Percentiles rank a stretch among this genome's conserved stretches.
These are phyloP conservation scores for Eulemur rufifrons DNA, from an alignment of 2,113 vertebrate genomes.

Conservation along the genomic window DNA sequence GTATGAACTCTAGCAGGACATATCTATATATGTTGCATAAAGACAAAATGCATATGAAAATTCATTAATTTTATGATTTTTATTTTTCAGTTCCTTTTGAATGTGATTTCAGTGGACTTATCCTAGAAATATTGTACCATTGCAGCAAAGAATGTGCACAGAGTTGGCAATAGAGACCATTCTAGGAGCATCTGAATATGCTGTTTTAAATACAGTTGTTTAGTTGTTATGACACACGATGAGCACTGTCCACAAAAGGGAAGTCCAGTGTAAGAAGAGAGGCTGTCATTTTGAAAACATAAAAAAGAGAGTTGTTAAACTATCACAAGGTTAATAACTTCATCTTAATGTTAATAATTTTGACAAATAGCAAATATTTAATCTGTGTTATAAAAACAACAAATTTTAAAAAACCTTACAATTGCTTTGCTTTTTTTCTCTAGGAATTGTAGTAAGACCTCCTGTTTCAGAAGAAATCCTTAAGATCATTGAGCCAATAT, in stretches of 20 bases:
- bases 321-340: constrained; percentile 88
- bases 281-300: constrained; percentile 86
- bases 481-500: constrained; percentile 78
- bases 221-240: constrained; percentile 84
- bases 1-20: background rate
- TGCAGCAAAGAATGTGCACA: background rate
- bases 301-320: constrained; percentile 91
- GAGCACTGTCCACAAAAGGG: constrained; percentile 85
- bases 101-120: background rate
- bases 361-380: constrained; percentile 84
- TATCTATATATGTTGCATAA: background rate
- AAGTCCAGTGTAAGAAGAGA: constrained; percentile 85
- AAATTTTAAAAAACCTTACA: constrained; percentile 82
- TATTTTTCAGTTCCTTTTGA: background rate
- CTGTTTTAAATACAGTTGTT: constrained; percentile 75
- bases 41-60: background rate
- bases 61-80: background rate
- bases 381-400: constrained; percentile 73
- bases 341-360: constrained; percentile 92
- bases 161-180: background rate
- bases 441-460: constrained; percentile 74
- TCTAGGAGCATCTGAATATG: background rate
- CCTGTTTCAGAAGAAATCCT: constrained; percentile 81
- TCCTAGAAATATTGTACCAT: background rate
- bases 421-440: constrained; percentile 77